Conservation (phyloP, 1,140 invertebrate genomes). For the Fopius arisanus region DNA sequence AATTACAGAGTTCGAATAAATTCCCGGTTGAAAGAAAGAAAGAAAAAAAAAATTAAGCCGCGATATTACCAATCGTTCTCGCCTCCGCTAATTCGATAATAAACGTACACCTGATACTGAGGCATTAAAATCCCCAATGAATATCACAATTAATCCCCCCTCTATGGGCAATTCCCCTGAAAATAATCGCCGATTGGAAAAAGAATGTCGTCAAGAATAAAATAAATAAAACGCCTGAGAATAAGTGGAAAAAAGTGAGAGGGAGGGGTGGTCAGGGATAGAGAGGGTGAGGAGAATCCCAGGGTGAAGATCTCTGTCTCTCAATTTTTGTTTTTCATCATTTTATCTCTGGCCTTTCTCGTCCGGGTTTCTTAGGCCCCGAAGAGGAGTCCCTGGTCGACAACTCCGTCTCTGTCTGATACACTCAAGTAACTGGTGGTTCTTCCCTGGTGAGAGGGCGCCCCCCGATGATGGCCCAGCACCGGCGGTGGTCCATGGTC, state of each 20-base stretch:
- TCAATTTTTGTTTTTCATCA: background rate
- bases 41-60: too few species aligned
- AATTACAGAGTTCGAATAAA: too few species aligned
- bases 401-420: background rate
- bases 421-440: background rate
- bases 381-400: background rate
- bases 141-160: background rate
- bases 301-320: conserved; percentile 1
- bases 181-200: background rate
- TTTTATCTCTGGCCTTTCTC: background rate
- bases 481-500: conserved; percentile 60
- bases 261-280: too few species aligned
- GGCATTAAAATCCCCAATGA: background rate
- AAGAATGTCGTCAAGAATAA: conserved; percentile 28
- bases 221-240: too few species aligned
- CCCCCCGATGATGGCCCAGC: background rate
- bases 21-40: too few species aligned
- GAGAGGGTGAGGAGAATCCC: too few species aligned
- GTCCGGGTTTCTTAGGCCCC: conserved; percentile 1
- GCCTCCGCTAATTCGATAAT: too few species aligned
- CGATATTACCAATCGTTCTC: too few species aligned
- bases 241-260: background rate
- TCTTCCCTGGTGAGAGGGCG: background rate
- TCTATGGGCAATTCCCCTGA: background rate
- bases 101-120: too few species aligned